A percentile compares a stretch with the other conserved stretches of the same genome.
These are phyloP conservation scores for Salminus brasiliensis DNA, from an alignment of 2,113 vertebrate species.

Conservation along the genomic window DNA sequence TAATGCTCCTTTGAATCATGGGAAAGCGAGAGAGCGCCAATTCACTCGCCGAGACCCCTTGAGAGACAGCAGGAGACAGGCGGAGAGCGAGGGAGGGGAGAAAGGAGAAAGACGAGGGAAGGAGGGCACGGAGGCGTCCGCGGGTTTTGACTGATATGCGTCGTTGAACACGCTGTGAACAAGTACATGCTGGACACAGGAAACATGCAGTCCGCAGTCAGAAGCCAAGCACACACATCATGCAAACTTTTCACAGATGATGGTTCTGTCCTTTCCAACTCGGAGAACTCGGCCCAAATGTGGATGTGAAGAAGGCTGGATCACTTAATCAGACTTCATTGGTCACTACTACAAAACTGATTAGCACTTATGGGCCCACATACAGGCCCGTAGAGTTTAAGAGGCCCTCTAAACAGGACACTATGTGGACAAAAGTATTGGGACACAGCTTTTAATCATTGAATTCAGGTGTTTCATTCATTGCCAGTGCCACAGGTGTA, in stretches of 20 bases:
- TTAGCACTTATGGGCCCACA: too few relatives aligned
- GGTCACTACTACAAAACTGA: not conserved
- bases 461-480: too few relatives aligned
- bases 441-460: too few relatives aligned
- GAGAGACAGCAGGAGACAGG: slow-evolving; percentile 57
- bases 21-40: slow-evolving; percentile 84
- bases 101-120: slow-evolving; percentile 39
- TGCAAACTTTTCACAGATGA: slow-evolving; percentile 20
- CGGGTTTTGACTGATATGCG: slow-evolving; percentile 83
- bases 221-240: not conserved
- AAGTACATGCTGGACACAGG: slow-evolving; percentile 33
- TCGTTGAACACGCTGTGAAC: slow-evolving; percentile 55
- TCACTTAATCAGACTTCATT: not conserved
- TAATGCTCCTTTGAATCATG: slow-evolving; percentile 91
- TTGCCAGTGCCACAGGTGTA: too few relatives aligned
- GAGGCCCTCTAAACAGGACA: too few relatives aligned
- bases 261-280: not conserved
- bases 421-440: too few relatives aligned
- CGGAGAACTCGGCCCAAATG: not conserved
- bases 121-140: slow-evolving; percentile 49
- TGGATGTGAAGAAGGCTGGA: not conserved
- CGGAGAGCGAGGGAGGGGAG: slow-evolving; percentile 33
- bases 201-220: not conserved
- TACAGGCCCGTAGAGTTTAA: too few relatives aligned
- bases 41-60: slow-evolving; percentile 85